Conservation (phyloP, 2,888 invertebrate species). For the Spodoptera exigua region DNA sequence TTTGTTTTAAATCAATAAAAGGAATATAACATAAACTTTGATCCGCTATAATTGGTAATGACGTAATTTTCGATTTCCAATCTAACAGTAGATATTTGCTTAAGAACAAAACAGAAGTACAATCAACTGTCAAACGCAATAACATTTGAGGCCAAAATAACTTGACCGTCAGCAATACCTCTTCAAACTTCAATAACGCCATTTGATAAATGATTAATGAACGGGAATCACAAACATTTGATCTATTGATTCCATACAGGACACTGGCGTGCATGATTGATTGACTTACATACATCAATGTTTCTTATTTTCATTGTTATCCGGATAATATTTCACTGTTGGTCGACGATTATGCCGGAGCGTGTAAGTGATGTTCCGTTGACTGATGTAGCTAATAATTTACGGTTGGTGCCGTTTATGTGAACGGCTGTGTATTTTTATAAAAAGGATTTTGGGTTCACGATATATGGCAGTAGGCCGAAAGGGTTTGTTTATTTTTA, state of each 20-base stretch:
- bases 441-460: slow-evolving; percentile 1
- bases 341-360: slow-evolving; percentile 54
- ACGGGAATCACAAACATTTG: slow-evolving; percentile 56
- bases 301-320: slow-evolving; percentile 77
- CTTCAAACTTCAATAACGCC: slow-evolving; percentile 30
- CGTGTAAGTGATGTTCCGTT: slow-evolving; percentile 62
- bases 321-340: slow-evolving; percentile 72
- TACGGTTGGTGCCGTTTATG: slow-evolving; percentile 41
- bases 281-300: slow-evolving; percentile 69
- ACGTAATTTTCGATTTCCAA: too few relatives aligned
- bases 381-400: slow-evolving; percentile 74
- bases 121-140: neutral
- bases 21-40: too few relatives aligned
- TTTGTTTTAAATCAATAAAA: too few relatives aligned
- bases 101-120: neutral
- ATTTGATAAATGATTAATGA: slow-evolving; percentile 59
- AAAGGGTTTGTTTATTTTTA: too few relatives aligned
- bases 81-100: too few relatives aligned
- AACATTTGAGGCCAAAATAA: slow-evolving; percentile 18
- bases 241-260: slow-evolving; percentile 68
- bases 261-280: slow-evolving; percentile 65
- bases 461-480: neutral
- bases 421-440: slow-evolving; percentile 23
- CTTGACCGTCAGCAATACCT: slow-evolving; percentile 6
- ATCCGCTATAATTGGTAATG: too few relatives aligned